Evolutionary conservation across 92 coral and sea anemone genomes (phyloP), one percentile per base, ranked within the genome.

Genomic region (Palythoa grandis): DNA sequence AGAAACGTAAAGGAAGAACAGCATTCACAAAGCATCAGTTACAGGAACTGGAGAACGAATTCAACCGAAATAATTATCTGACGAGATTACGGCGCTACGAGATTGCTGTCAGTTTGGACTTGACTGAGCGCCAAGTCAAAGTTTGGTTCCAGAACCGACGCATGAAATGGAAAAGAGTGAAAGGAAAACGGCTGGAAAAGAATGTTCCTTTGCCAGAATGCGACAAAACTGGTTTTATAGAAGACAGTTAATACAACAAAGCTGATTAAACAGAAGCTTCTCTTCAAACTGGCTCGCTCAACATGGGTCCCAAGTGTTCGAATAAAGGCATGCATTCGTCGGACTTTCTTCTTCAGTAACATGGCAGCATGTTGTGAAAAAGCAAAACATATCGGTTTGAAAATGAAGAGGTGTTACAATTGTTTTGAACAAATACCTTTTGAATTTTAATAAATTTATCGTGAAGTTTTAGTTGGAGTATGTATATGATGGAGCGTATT

Each of bases 131-230:
- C 67, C 99, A 97, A 85, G 99, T 97, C 58, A 97, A 97, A 70
- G 99, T 97, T 23, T 97, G 99, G 99, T 97, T 97, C 72, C 99
- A 97, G 89, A 97, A 97, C 72, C 88, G 99, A 15, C 79, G 99
- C 14, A 97, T 97, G 99, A 97, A 97, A 72, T 97, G 99, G 99
- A 97, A 97, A 40, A 84, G 99, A 52, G 99, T 97, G 47, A 97
- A 97, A 74, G 99, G 99, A 14, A 97, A 95, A 72, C 78, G 98
- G 71, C 91, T 95, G 54, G 99, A 95, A 85, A 97, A 97, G 90
- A 95, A 94, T 70, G 86, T 91, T 4, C 86, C 93, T 11, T 70
- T 82, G 48, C 84, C 37, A 71, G 86, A 70, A 53, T 76, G 52
- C 74, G 78, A 61, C 76, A 80, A 66, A 35, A 57, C 85, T 23